These are phyloP conservation scores for Atethmia centrago DNA, from an alignment of 2,888 invertebrate genomes.

Conservation along the genomic window DNA sequence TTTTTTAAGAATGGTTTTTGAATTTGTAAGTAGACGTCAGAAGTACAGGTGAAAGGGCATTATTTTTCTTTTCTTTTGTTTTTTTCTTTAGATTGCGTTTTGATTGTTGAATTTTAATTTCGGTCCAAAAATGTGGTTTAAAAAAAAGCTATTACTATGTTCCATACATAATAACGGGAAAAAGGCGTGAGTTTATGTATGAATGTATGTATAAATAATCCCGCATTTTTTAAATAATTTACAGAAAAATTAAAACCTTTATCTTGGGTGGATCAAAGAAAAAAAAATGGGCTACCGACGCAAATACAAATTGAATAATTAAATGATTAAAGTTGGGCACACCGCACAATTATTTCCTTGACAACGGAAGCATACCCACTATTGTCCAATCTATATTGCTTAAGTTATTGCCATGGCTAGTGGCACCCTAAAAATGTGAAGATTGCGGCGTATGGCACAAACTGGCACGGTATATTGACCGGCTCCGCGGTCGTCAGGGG, in stretches of 20 bases:
- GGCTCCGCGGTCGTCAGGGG: conserved; percentile 63
- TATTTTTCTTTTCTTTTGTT: conserved; percentile 2
- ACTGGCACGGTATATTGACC: conserved; percentile 77
- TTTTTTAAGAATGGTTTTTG: conserved; percentile 14
- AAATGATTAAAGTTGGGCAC: not conserved
- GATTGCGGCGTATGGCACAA: conserved; percentile 68
- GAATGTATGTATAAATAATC: too few relatives aligned
- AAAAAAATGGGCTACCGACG: too few relatives aligned
- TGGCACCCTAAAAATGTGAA: conserved; percentile 67
- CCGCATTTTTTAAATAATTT: too few relatives aligned
- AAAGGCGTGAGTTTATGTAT: too few relatives aligned
- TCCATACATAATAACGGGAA: too few relatives aligned
- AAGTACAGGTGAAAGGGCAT: conserved; percentile 38
- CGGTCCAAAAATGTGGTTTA: too few relatives aligned
- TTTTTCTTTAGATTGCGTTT: not conserved
- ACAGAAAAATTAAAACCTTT: not conserved
- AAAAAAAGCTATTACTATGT: too few relatives aligned
- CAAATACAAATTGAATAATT: not conserved
- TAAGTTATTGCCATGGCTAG: conserved; percentile 54
- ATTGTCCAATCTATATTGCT: conserved; percentile 32
- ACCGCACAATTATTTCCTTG: conserved; percentile 36
- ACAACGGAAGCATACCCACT: conserved; percentile 32
- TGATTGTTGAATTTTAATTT: not conserved
- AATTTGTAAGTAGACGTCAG: conserved; percentile 28
- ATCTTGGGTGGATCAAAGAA: not conserved